Evolutionary conservation across 2,888 invertebrate species (phyloP).

Genomic region (Leptinotarsa tumamoca): DNA sequence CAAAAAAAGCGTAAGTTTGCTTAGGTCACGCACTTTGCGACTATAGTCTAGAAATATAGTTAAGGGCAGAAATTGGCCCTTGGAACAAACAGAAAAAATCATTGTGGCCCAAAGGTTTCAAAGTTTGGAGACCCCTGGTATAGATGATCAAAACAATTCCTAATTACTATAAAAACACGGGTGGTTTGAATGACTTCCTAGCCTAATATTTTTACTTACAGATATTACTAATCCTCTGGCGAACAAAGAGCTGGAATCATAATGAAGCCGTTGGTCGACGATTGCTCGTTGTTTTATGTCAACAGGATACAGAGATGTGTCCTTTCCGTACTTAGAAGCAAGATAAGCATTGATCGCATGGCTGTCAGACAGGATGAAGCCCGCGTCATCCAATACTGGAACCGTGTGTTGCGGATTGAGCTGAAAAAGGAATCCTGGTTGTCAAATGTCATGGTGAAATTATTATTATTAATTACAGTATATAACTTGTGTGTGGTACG

Average conservation of each 20-base stretch:
- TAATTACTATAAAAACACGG: too few species aligned
- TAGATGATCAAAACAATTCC: too few species aligned
- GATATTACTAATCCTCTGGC: not conserved
- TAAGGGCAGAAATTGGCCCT: too few species aligned
- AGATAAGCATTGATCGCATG: not conserved
- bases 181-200: too few species aligned
- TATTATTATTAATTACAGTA: too few species aligned
- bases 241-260: not conserved
- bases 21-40: too few species aligned
- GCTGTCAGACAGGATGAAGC: not conserved
- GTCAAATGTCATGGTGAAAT: not conserved
- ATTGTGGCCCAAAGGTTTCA: too few species aligned
- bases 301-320: not conserved
- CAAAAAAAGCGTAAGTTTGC: too few species aligned
- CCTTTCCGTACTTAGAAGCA: not conserved
- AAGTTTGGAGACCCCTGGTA: too few species aligned
- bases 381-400: slow-evolving; percentile 1
- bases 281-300: not conserved
- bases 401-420: not conserved
- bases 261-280: not conserved
- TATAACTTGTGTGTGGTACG: too few species aligned
- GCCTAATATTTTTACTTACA: not conserved
- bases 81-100: too few species aligned
- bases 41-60: too few species aligned
- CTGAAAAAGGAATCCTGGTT: not conserved